Conservation (phyloP, 2,113 vertebrate species). For the Speoplatyrhinus poulsoni region DNA sequence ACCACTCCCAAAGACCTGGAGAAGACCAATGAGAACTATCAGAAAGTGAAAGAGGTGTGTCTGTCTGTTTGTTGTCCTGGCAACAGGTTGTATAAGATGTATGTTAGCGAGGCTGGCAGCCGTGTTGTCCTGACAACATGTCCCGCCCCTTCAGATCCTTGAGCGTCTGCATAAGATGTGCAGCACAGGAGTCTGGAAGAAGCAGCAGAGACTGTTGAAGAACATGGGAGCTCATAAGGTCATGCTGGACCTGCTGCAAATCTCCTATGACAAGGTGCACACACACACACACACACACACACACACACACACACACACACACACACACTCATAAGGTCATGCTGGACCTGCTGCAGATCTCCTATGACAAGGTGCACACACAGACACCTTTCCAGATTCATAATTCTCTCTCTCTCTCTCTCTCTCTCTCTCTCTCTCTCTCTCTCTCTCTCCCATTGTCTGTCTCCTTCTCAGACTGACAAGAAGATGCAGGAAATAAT, state of each 20-base stretch:
- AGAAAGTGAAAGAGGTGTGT: too few species aligned
- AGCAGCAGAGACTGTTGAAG: neutral
- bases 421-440: neutral
- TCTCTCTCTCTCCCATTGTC: neutral
- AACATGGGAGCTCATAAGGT: neutral
- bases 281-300: neutral
- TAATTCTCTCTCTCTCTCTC: too few species aligned
- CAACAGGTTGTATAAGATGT: too few species aligned
- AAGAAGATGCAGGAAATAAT: conserved; percentile 96
- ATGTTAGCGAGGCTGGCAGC: too few species aligned
- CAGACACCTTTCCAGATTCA: neutral
- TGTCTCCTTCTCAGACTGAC: conserved; percentile 76
- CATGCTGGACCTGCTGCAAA: neutral
- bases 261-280: neutral
- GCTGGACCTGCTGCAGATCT: neutral
- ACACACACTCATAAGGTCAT: neutral
- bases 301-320: neutral
- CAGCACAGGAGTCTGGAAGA: neutral
- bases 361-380: neutral
- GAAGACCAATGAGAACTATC: too few species aligned
- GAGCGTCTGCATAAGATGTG: too few species aligned
- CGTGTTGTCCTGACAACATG: too few species aligned
- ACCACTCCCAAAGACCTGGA: too few species aligned
- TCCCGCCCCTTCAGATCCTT: too few species aligned
- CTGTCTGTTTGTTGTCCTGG: too few species aligned